phyloP scores from a whole-genome alignment of 2,113 vertebrate species.

The Amblyopsis rosae region DNA sequence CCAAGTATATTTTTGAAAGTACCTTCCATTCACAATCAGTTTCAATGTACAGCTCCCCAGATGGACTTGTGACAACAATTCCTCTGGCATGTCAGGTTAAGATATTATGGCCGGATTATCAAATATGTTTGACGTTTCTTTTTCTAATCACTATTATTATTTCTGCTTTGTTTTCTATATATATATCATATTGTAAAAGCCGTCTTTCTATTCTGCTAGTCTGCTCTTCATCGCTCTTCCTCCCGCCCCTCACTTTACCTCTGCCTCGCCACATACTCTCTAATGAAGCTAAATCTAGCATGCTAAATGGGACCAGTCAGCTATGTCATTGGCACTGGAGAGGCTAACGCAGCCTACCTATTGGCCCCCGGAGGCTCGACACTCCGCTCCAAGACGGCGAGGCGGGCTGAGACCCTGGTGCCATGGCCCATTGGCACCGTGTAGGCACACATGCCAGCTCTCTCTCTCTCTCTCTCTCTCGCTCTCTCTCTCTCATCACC shows the following conservation, averaged over 20 bases:
- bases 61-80: too few relatives aligned
- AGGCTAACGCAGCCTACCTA: conserved; percentile 54
- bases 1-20: too few relatives aligned
- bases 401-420: background rate
- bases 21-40: too few relatives aligned
- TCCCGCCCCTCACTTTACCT: conserved; percentile 72
- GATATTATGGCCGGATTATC: conserved; percentile 49
- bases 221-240: conserved; percentile 39
- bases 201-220: conserved; percentile 37
- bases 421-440: conserved; percentile 16
- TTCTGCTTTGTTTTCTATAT: conserved; percentile 40
- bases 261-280: conserved; percentile 70
- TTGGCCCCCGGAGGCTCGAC: conserved; percentile 66
- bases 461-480: too few relatives aligned
- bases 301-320: conserved; percentile 81
- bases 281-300: conserved; percentile 83
- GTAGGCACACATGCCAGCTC: conserved; percentile 13
- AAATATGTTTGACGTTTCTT: conserved; percentile 46
- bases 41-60: too few relatives aligned
- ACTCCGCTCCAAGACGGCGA: conserved; percentile 53
- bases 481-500: too few relatives aligned
- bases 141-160: conserved; percentile 26
- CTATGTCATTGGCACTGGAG: conserved; percentile 78
- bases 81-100: too few relatives aligned
- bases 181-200: conserved; percentile 35